Base-by-base conservation (phyloP, 1,140 invertebrate species). In the Cryptotermes secundus region DNA sequence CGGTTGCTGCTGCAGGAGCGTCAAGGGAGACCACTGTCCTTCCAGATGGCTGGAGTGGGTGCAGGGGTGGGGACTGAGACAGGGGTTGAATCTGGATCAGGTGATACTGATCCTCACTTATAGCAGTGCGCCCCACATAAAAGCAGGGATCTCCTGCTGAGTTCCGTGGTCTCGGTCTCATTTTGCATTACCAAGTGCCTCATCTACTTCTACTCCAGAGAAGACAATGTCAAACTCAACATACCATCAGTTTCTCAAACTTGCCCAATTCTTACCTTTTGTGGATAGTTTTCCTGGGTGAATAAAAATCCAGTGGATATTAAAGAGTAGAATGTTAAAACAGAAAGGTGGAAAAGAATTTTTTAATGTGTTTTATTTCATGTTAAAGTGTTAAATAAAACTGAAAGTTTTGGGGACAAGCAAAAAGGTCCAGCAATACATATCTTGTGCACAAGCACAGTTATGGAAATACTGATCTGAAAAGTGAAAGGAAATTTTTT, bases 1-100 rank as follows among this genome's bases (percentile, higher is more conserved):
- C 92, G 93, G 83, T 89, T 96, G 35, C 88, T 96, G 10, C 88
- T 93, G 34, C 92, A 93, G 85, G 92, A 93, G 87, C 90, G 92
- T 82, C 90, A 91, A 49, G 88, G 88, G 38, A 85, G 88, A 34
- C 87, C 86, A 22, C 72, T 87, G n/a, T 86, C 85, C 35, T 87
- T 87, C 81, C 82, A 86, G 34, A 83, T 79, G 49, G 59, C 85
- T 35, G 82, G 59, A 31, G 59, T 26, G 26, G 26, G n/a, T 26
- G 26, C 59, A 26, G 59, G 59, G n/a, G 26, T 31, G 59, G 59
- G 59, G 26, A 83, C 42, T 22, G 83, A 42, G 83, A 53, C 36
- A 26, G 81, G 59, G 36, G 80, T 31, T 80, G 85, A 85, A 53
- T 81, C 79, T 81, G 72, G 31, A 34, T 49, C 38, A 83, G 85